Base-by-base conservation (phyloP, 2,888 invertebrate genomes). In the Drosophila kuntzei region DNA sequence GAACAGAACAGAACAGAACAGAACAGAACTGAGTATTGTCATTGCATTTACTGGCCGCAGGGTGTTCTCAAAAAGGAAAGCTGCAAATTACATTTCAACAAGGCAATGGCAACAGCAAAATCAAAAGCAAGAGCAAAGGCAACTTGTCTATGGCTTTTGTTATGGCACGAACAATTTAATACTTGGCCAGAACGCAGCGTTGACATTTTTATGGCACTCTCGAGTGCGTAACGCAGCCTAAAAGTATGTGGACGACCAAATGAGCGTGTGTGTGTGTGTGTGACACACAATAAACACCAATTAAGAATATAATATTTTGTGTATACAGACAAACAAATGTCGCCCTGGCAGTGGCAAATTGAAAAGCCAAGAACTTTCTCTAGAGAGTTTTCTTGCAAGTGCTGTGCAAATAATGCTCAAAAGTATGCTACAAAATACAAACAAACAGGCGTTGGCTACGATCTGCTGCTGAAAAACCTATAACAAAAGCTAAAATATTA, bases 301-400 rank as follows among this genome's bases (percentile, higher is more conserved):
- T 85, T 85, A 85, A 85, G 85, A 88, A 88, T 89, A 89, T 89
- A 85, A 85, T 84, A 85, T 89, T 83, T 83, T 83, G 86, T 83
- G 83, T 83, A 86, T 73, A 82, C 81, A 80, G 64, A 71, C 79
- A 76, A 71, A 79, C 87, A 80, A 77, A 82, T 71, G 71, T 79
- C 74, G 55, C 44, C 36, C 29, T 11, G 64, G 72, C 72, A 57
- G 54, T 74, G 63, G 80, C 69, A 87, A 83, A 86, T 83, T 83
- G 83, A 83, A 83, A 83, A 86, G 88, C 83, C 82, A 87, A 74
- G 78, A 87, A 74, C 34, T 27, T 4, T 22, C 22, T 22, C 22
- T 22, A 3, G 29, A 44, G 58, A 78, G 49, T 57, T 47, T 85
- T 71, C 63, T 54, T 69, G 78, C 83, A 88, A 88, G 83, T 88